A percentile compares a stretch with the other conserved stretches of the same genome.
Evolutionary conservation across 1,140 invertebrate genomes (phyloP).

Genomic region (Diorhabda sublineata): DNA sequence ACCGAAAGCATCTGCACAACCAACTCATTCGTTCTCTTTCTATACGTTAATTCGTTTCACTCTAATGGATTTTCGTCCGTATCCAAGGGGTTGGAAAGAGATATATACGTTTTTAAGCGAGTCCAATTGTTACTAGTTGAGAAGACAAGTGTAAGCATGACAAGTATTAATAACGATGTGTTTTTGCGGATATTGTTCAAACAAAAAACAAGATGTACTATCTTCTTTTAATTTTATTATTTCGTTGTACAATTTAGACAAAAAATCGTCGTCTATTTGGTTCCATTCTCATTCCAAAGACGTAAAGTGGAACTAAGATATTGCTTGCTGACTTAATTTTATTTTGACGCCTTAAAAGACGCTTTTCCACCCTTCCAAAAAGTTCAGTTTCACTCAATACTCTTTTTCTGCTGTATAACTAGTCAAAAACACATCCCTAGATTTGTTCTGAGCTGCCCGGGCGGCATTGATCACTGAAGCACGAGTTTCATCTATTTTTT

Average conservation of each 20-base stretch:
- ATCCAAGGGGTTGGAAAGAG: not conserved
- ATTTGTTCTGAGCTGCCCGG: no score
- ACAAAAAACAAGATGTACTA: not conserved
- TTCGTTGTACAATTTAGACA: not conserved
- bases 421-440: no score
- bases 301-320: not conserved
- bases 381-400: not conserved
- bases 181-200: not conserved
- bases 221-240: not conserved
- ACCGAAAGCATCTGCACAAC: constrained; percentile 9
- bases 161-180: not conserved
- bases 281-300: not conserved
- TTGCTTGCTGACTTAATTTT: no score
- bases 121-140: not conserved
- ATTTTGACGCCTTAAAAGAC: not conserved
- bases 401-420: no score
- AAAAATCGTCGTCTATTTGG: not conserved
- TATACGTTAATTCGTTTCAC: not conserved
- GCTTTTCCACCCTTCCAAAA: not conserved
- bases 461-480: no score
- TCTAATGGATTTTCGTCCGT: not conserved
- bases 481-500: no score
- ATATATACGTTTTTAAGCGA: not conserved
- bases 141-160: no score
- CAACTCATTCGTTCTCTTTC: not conserved